Evolutionary conservation across 2,888 invertebrate genomes (phyloP).

Genomic region (Aromia moschata): DNA sequence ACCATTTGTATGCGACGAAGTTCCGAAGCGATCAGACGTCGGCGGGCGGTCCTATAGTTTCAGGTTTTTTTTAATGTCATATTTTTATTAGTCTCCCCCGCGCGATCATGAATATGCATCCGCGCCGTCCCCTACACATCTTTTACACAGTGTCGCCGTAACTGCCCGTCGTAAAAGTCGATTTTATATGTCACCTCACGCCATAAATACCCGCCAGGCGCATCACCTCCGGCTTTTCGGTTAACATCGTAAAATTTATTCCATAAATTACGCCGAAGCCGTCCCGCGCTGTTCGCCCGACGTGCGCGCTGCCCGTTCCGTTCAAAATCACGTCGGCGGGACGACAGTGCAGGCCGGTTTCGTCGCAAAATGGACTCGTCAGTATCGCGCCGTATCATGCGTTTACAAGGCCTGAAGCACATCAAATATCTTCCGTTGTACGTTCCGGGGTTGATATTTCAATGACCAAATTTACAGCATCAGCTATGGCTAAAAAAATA

Average conservation of each 20-base stretch:
- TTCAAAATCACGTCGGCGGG: too few species aligned
- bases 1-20: too few species aligned
- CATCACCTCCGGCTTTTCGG: slow-evolving; percentile 14
- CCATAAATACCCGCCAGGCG: slow-evolving; percentile 23
- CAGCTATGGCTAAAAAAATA: too few species aligned
- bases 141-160: slow-evolving; percentile 18
- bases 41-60: slow-evolving; percentile 19
- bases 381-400: too few species aligned
- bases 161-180: slow-evolving; percentile 28
- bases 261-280: slow-evolving; percentile 16
- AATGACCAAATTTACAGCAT: too few species aligned
- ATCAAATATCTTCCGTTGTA: too few species aligned
- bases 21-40: background rate
- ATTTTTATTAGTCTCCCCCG: slow-evolving; percentile 19
- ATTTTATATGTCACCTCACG: slow-evolving; percentile 31
- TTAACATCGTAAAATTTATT: slow-evolving; percentile 20
- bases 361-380: too few species aligned
- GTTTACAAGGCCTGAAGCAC: too few species aligned
- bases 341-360: too few species aligned
- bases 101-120: slow-evolving; percentile 24
- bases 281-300: slow-evolving; percentile 3
- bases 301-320: slow-evolving; percentile 3
- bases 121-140: slow-evolving; percentile 13
- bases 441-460: too few species aligned
- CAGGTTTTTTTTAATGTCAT: slow-evolving; percentile 17